phyloP scores from a whole-genome alignment of 1,140 invertebrate genomes.

The Hylaeus anthracinus region DNA sequence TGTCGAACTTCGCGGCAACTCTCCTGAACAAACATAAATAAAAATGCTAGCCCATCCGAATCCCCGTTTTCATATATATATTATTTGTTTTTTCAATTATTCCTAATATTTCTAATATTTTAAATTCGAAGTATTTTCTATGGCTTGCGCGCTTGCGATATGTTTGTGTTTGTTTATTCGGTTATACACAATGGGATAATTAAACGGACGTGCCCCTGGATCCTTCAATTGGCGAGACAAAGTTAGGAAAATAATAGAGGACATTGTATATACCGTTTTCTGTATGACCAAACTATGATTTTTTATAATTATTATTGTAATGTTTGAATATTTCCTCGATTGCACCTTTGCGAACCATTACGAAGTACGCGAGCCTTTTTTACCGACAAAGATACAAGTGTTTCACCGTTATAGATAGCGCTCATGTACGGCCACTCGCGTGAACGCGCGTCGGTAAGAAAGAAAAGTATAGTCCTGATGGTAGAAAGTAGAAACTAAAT shows the following conservation, averaged over 20 bases:
- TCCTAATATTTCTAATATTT: not conserved
- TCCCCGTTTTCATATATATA: not conserved
- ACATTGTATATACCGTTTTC: too few relatives aligned
- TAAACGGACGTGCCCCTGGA: not conserved
- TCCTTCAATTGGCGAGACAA: too few relatives aligned
- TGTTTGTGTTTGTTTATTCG: not conserved
- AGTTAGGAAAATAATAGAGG: too few relatives aligned
- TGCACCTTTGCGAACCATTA: not conserved
- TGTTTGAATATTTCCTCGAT: too few relatives aligned
- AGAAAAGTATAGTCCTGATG: not conserved
- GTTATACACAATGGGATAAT: not conserved
- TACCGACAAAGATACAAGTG: slow-evolving; percentile 19
- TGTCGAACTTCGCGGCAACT: not conserved
- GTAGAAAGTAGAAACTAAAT: not conserved
- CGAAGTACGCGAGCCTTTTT: not conserved
- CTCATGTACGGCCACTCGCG: not conserved
- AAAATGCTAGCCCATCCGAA: not conserved
- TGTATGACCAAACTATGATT: too few relatives aligned
- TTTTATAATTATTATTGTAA: too few relatives aligned
- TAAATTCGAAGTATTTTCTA: not conserved
- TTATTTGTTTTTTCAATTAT: not conserved
- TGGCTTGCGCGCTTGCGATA: not conserved
- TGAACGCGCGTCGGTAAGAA: slow-evolving; percentile 30
- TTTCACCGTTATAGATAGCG: slow-evolving; percentile 45
- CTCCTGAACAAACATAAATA: not conserved